Conservation (phyloP, 2,113 vertebrate genomes). For the Periophthalmus modestus region DNA sequence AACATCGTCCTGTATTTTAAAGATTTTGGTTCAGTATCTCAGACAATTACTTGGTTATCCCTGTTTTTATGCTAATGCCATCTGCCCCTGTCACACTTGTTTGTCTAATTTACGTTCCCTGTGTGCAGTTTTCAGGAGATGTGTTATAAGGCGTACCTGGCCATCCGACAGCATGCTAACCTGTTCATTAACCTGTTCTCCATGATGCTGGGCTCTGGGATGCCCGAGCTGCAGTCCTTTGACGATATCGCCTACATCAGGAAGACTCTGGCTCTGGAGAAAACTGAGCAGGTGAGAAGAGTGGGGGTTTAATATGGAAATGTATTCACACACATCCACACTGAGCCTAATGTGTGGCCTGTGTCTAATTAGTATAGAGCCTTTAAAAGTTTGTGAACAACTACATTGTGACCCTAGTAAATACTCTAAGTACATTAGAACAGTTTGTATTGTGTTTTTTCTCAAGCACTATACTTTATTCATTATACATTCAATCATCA, state of each 20-base stretch:
- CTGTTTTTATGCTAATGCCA: not conserved
- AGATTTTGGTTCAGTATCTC: too few species aligned
- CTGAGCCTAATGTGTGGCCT: not conserved
- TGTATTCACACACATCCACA: not conserved
- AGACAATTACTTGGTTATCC: too few species aligned
- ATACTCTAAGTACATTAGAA: too few species aligned
- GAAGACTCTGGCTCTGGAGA: constrained; percentile 94
- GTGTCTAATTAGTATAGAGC: not conserved
- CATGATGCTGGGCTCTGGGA: constrained; percentile 97
- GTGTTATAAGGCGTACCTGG: constrained; percentile 96
- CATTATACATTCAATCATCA: too few species aligned
- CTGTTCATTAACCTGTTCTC: constrained; percentile 97
- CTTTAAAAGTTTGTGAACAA: too few species aligned
- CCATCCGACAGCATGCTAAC: constrained; percentile 94
- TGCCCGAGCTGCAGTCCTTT: constrained; percentile 97
- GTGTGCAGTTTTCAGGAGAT: constrained; percentile 91
- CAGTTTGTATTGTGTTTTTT: too few species aligned
- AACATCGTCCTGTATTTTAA: too few species aligned
- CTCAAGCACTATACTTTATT: too few species aligned
- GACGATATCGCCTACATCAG: constrained; percentile 96
- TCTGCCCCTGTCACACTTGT: not conserved
- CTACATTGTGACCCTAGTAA: too few species aligned
- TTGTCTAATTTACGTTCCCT: too few species aligned
- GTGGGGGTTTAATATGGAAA: not conserved
- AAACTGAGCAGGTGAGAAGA: constrained; percentile 86